Conservation (phyloP, 2,113 vertebrate genomes). For the Mastomys coucha region DNA sequence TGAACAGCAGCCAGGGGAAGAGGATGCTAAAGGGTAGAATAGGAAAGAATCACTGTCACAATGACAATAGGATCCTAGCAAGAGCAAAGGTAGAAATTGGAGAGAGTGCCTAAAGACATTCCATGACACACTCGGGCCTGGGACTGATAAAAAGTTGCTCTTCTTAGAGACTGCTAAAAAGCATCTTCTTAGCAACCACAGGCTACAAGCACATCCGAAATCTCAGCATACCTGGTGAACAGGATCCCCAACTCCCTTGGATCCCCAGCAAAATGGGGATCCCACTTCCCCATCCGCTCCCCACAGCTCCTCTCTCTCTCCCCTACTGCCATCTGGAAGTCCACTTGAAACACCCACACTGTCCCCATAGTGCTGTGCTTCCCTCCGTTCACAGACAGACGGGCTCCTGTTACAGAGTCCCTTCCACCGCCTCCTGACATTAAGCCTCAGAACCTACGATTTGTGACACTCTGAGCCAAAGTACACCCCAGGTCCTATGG, state of each 20-base stretch:
- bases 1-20: neutral
- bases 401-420: neutral
- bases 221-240: neutral
- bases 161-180: neutral
- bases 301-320: neutral
- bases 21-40: neutral
- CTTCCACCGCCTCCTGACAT: neutral
- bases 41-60: neutral
- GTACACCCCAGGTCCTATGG: too few relatives aligned
- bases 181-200: neutral
- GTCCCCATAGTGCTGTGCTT: fast-evolving
- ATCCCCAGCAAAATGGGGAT: neutral
- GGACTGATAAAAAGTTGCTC: fast-evolving
- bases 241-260: neutral
- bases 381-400: neutral
- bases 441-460: neutral
- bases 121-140: too few relatives aligned
- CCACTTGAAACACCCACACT: fast-evolving
- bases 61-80: neutral
- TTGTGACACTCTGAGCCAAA: neutral
- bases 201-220: neutral
- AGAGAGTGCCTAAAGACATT: neutral
- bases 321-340: neutral
- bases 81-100: neutral
- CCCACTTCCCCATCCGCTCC: too few relatives aligned